phyloP scores from a whole-genome alignment of 2,888 invertebrate species.

The Trichogramma dendrolimi region DNA sequence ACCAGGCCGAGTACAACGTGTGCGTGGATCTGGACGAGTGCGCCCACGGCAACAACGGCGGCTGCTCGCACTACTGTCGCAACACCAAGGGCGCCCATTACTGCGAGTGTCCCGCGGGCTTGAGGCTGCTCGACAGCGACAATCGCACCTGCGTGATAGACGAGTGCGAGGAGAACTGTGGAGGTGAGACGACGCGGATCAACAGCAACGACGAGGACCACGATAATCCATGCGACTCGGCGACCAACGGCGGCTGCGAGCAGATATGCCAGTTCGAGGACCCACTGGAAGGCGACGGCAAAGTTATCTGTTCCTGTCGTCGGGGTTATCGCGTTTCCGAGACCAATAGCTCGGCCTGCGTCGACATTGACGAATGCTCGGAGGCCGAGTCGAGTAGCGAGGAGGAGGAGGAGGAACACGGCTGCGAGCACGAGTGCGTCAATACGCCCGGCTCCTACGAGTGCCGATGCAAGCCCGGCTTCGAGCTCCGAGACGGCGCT shows the following conservation, averaged over 20 bases:
- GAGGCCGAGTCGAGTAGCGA: constrained; percentile 9
- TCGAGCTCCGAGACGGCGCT: constrained; percentile 34
- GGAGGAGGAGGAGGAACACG: constrained; percentile 35
- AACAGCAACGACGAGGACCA: constrained; percentile 55
- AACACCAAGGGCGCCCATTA: constrained; percentile 32
- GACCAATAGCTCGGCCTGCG: constrained; percentile 41
- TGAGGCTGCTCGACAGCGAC: constrained; percentile 45
- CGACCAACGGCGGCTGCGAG: constrained; percentile 52
- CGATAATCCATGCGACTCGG: constrained; percentile 34
- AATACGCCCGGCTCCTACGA: constrained; percentile 53
- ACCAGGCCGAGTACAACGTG: constrained; percentile 32
- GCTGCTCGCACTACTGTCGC: constrained; percentile 48
- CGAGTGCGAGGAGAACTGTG: constrained; percentile 44
- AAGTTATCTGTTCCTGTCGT: constrained; percentile 39
- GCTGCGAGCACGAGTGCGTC: constrained; percentile 53
- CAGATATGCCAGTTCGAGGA: constrained; percentile 41
- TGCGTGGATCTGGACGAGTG: constrained; percentile 35
- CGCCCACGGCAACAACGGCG: constrained; percentile 43
- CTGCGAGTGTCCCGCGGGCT: constrained; percentile 49
- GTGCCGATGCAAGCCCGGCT: constrained; percentile 46
- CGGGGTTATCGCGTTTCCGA: constrained; percentile 50
- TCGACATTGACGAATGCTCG: constrained; percentile 51
- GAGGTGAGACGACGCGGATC: constrained; percentile 53
- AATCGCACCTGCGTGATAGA: constrained; percentile 48
- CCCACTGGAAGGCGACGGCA: constrained; percentile 25